Evolutionary conservation across 2,797 vertebrate species (phyloP).

Genomic region (Hylomyscus alleni): DNA sequence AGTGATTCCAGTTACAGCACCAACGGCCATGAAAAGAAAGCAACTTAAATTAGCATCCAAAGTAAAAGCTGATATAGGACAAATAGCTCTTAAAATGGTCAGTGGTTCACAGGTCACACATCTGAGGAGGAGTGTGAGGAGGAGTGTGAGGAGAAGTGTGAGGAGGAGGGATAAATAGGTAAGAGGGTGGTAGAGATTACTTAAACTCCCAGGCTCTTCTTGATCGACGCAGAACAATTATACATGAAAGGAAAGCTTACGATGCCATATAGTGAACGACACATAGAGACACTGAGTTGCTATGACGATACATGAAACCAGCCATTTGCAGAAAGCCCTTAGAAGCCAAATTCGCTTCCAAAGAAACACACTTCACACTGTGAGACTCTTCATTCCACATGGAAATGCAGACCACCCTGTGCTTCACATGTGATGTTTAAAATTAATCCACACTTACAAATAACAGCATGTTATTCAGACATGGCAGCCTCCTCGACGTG

Average conservation of each 20-base stretch:
- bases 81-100: neutral
- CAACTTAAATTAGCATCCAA: neutral
- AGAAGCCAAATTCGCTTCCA: neutral
- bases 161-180: neutral
- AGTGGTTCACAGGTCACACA: neutral
- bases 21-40: neutral
- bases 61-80: neutral
- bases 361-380: neutral
- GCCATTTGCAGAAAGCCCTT: conserved; percentile 2
- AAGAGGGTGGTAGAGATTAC: neutral
- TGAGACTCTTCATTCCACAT: neutral
- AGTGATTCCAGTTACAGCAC: neutral
- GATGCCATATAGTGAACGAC: neutral
- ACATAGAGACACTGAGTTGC: neutral
- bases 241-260: neutral
- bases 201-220: neutral
- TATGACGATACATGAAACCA: neutral
- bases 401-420: neutral
- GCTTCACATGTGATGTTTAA: neutral
- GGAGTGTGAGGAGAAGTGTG: neutral
- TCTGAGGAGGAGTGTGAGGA: neutral
- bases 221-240: neutral
- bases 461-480: conserved; percentile 10
- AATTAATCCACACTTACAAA: conserved; percentile 22
- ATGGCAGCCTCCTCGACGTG: neutral